Evolutionary conservation across 2,797 vertebrate genomes (phyloP), one percentile per base, ranked within the genome.

Genomic region (Basileuterus tristriatus): DNA sequence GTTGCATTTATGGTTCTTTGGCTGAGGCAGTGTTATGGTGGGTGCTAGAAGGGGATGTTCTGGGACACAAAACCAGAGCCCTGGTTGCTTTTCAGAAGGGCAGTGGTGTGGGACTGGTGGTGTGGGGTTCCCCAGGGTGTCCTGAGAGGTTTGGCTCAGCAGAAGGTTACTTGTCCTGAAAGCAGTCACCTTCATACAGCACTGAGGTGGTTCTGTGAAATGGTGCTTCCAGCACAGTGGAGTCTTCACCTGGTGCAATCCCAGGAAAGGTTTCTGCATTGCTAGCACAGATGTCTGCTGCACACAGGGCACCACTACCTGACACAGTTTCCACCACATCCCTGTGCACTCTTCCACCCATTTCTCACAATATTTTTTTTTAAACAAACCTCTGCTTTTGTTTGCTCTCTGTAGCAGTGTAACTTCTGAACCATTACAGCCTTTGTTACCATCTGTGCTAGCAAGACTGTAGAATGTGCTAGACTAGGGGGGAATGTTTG

Each of bases 401-500:
- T 94, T 96, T 84, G 93, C 92, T 95, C 93, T 93, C 55, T 60
- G 91, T 92, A 96, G 94, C 95, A 90, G 69, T 83, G 82, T 91
- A 92, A 92, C 82, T 96, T 93, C 86, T 79, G 81, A 87, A 74
- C 91, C 58, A 71, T 94, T 93, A 58, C 85, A 59, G 87, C 96
- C 93, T 96, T 95, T 94, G 90, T 93, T 94, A 77, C 96, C 94
- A 92, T 88, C 93, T 94, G 90, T 95, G 94, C 93, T 95, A 96
- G 93, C 89, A 95, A 97, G 94, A 89, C 76, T 91, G 74, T 96
- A 97, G 96, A 97, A 95, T 88, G 93, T 96, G 93, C 96, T 96
- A 96, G 96, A 96, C 94, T 96, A 96, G 94, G 84, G 96, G 92
- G 81, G 91, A 94, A 92, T 83, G 90, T 96, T 96, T 97, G 96